phyloP scores from a whole-genome alignment of 2,797 vertebrate genomes.

The Fistularia commersonii region DNA sequence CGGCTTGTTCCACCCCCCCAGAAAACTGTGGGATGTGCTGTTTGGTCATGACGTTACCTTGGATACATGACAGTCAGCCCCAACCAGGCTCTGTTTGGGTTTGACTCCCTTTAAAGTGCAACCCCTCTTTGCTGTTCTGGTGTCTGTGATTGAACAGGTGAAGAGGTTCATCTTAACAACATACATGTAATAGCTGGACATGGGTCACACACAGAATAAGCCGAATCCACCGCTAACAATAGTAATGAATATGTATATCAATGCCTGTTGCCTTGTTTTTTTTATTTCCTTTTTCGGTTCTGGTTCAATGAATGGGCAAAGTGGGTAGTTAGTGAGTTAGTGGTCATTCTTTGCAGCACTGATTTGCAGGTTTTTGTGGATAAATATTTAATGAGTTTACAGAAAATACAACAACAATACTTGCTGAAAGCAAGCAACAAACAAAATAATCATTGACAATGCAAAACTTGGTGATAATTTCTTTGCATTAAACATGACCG shows the following conservation, averaged over 20 bases:
- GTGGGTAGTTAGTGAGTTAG: slow-evolving; percentile 37
- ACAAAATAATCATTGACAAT: too few relatives aligned
- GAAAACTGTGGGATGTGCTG: slow-evolving; percentile 93
- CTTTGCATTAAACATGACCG: too few relatives aligned
- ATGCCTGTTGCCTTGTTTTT: slow-evolving; percentile 54
- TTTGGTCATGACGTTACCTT: slow-evolving; percentile 99
- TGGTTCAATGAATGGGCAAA: slow-evolving; percentile 61
- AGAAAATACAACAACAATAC: too few relatives aligned
- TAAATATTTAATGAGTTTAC: too few relatives aligned
- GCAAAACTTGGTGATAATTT: too few relatives aligned
- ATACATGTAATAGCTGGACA: slow-evolving; percentile 6
- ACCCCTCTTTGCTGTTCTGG: slow-evolving; percentile 29
- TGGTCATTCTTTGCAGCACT: too few relatives aligned
- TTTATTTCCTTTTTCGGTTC: slow-evolving; percentile 37
- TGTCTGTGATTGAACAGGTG: slow-evolving; percentile 65
- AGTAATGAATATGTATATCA: slow-evolving; percentile 39
- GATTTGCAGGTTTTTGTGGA: too few relatives aligned
- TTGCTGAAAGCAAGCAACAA: too few relatives aligned
- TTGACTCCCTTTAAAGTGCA: slow-evolving; percentile 26
- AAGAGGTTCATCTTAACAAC: slow-evolving; percentile 56
- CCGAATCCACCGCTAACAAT: slow-evolving; percentile 11
- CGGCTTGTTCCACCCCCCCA: slow-evolving; percentile 80
- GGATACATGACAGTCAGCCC: slow-evolving; percentile 99
- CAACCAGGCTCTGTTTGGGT: slow-evolving; percentile 88
- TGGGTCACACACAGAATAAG: slow-evolving; percentile 40